Conservation (phyloP, 2,888 invertebrate species). For the Pachydiplax longipennis region DNA sequence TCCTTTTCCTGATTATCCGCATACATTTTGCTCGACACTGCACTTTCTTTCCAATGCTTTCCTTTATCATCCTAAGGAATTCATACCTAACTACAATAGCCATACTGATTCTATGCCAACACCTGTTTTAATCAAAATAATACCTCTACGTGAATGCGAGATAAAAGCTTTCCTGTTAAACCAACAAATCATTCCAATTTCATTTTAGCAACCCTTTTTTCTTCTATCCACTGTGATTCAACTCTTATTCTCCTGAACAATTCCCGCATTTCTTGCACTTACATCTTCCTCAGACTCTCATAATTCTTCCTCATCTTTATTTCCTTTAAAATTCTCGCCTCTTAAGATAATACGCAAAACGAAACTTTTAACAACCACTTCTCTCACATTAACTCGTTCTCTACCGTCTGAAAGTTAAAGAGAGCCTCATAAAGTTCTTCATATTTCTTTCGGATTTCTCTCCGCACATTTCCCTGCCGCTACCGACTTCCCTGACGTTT, state of each 20-base stretch:
- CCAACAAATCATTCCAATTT: neutral
- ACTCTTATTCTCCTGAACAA: neutral
- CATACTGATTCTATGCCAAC: too few relatives aligned
- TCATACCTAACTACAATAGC: too few relatives aligned
- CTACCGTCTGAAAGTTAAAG: neutral
- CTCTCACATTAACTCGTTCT: neutral
- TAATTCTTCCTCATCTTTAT: neutral
- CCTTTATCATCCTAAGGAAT: too few relatives aligned
- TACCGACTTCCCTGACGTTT: neutral
- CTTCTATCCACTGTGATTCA: too few relatives aligned
- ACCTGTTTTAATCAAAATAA: too few relatives aligned
- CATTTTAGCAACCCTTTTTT: too few relatives aligned
- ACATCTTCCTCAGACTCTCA: neutral
- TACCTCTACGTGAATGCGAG: too few relatives aligned
- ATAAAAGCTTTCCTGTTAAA: neutral
- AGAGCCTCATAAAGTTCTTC: neutral
- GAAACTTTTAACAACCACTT: neutral
- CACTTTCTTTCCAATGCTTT: too few relatives aligned
- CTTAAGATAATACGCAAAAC: neutral
- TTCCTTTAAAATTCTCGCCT: neutral
- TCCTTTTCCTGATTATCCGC: too few relatives aligned
- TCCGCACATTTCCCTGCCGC: neutral
- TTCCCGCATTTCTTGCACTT: neutral
- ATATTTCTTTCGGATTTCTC: neutral
- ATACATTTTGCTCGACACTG: too few relatives aligned